phyloP scores from a whole-genome alignment of 2,113 vertebrate species.

The Limanda limanda region DNA sequence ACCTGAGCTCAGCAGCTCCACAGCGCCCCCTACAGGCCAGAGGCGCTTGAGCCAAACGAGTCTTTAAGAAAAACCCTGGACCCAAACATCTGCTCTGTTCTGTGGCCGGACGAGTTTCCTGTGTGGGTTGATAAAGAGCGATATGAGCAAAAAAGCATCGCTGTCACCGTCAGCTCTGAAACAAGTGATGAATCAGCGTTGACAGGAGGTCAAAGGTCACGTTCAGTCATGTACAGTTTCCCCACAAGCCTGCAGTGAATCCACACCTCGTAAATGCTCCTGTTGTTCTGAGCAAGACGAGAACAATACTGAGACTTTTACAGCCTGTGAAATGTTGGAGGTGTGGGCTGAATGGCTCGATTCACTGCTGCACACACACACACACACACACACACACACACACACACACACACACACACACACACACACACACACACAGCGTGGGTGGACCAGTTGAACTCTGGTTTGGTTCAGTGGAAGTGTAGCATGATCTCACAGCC shows the following conservation, averaged over 20 bases:
- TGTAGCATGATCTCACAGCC: conserved; percentile 40
- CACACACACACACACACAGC: conserved; percentile 12
- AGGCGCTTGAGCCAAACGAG: no score
- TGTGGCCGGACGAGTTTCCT: no score
- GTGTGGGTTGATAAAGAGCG: no score
- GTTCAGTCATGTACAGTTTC: conserved; percentile 28
- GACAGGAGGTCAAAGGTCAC: conserved; percentile 51
- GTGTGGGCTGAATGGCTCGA: conserved; percentile 52
- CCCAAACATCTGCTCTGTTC: not conserved
- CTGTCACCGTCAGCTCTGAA: not conserved
- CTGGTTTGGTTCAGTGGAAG: conserved; percentile 40
- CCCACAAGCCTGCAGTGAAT: conserved; percentile 2
- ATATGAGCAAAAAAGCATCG: not conserved
- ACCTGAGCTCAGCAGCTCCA: no score
- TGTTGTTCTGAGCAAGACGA: conserved; percentile 2
- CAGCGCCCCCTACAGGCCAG: not conserved
- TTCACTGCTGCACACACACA: conserved; percentile 28
- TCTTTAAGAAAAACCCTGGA: not conserved
- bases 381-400: conserved; percentile 24
- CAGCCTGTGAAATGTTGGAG: not conserved
- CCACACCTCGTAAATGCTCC: conserved; percentile 11
- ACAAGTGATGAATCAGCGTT: conserved; percentile 31
- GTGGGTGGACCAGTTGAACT: conserved; percentile 45
- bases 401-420: conserved; percentile 19
- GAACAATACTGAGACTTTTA: conserved; percentile 53